A percentile compares a stretch with the other conserved stretches of the same genome.
phyloP scores from a whole-genome alignment of 2,113 vertebrate species.

The Albula goreensis region DNA sequence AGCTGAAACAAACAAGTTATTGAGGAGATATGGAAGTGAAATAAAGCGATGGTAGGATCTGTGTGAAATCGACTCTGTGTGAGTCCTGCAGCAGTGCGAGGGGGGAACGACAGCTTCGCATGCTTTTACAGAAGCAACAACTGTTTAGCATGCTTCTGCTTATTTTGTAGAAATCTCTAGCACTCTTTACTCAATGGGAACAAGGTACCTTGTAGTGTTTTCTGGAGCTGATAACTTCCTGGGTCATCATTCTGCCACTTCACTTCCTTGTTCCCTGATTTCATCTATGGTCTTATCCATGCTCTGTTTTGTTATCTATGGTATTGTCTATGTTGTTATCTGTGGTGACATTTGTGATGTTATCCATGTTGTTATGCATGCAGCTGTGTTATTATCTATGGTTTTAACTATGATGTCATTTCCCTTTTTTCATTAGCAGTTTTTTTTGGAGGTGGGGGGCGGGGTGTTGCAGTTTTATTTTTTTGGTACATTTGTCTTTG shows the following conservation, averaged over 20 bases:
- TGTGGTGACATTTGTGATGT: neutral
- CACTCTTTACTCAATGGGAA: neutral
- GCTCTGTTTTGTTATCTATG: neutral
- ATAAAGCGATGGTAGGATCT: neutral
- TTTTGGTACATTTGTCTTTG: neutral
- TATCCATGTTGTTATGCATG: neutral
- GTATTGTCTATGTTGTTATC: neutral
- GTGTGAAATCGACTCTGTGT: neutral
- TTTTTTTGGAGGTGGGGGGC: too few species aligned
- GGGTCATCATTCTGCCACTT: neutral
- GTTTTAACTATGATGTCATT: neutral
- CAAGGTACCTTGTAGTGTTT: neutral
- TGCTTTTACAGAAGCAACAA: neutral
- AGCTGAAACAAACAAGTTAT: constrained; percentile 15
- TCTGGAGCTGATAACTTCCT: neutral
- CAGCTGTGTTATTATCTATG: neutral
- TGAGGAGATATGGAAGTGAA: neutral
- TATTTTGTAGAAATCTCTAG: neutral
- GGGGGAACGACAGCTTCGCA: neutral
- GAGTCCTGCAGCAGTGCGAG: neutral
- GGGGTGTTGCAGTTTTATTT: neutral
- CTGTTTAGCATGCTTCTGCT: neutral
- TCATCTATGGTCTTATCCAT: neutral
- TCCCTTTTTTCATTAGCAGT: neutral
- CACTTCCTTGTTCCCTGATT: neutral